Conservation (phyloP, 2,113 vertebrate genomes). For the Lonchura striata region DNA sequence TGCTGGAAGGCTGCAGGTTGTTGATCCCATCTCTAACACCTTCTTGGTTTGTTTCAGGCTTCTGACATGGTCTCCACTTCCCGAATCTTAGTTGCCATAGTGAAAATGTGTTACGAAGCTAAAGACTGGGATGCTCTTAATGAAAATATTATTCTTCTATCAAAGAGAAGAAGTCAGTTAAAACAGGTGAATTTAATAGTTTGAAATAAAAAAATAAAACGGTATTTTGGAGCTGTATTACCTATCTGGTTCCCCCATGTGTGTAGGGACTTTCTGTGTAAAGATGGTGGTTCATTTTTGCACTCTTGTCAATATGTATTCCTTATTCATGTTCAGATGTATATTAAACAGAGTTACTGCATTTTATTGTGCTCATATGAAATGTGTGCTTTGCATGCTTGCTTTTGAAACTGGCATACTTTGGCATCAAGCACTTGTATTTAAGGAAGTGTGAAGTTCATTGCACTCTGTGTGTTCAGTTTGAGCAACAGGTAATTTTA, state of each 20-base stretch:
- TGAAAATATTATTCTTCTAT: conserved; percentile 96
- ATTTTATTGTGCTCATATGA: background rate
- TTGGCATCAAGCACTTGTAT: background rate
- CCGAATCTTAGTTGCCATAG: conserved; percentile 93
- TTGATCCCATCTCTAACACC: background rate
- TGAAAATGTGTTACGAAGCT: conserved; percentile 95
- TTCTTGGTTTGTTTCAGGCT: conserved; percentile 76
- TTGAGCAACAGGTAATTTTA: background rate
- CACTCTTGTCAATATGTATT: background rate
- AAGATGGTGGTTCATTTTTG: background rate
- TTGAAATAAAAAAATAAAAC: background rate
- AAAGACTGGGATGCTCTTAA: conserved; percentile 97
- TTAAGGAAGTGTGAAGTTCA: background rate
- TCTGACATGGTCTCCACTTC: conserved; percentile 98
- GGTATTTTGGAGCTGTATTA: background rate
- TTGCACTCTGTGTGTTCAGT: background rate
- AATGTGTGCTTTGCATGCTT: background rate
- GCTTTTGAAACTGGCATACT: background rate
- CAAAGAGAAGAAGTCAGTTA: conserved; percentile 95
- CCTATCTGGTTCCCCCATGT: background rate
- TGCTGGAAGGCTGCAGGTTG: background rate
- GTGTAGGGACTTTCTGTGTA: background rate
- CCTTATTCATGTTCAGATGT: background rate
- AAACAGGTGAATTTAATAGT: conserved; percentile 84
- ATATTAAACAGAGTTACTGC: background rate